Evolutionary conservation across 2,113 vertebrate genomes (phyloP).

Genomic region (Eudyptes chrysolophus): DNA sequence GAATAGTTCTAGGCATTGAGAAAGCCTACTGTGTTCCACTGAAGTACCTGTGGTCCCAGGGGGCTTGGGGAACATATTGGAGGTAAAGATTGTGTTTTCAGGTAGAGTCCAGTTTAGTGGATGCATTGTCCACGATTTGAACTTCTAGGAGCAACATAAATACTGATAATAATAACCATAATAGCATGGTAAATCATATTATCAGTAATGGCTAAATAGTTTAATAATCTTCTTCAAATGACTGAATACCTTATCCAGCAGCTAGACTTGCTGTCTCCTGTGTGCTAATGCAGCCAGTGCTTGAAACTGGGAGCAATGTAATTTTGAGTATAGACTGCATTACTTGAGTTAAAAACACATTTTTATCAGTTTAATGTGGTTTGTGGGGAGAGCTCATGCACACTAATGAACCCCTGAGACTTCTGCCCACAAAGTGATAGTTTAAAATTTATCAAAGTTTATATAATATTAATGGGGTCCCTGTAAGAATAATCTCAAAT

Average conservation of each 20-base stretch:
- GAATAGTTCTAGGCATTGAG: neutral
- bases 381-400: neutral
- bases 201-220: conserved; percentile 40
- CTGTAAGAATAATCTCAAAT: neutral
- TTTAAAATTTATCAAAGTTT: neutral
- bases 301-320: neutral
- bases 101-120: neutral
- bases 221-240: conserved; percentile 36
- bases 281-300: neutral
- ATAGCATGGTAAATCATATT: conserved; percentile 42
- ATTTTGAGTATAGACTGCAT: neutral
- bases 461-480: neutral
- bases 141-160: neutral
- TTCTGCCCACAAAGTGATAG: neutral
- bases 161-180: conserved; percentile 34
- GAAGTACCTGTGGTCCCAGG: neutral
- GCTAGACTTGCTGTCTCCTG: conserved; percentile 56
- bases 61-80: neutral
- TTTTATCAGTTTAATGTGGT: neutral
- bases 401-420: neutral
- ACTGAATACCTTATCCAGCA: neutral
- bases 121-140: neutral
- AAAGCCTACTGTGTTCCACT: neutral
- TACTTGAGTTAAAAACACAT: neutral
- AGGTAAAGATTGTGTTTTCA: neutral